Percentiles rank a stretch among this genome's conserved stretches.
phyloP scores from a whole-genome alignment of 2,113 vertebrate genomes.

The Haliaeetus leucogaster region DNA sequence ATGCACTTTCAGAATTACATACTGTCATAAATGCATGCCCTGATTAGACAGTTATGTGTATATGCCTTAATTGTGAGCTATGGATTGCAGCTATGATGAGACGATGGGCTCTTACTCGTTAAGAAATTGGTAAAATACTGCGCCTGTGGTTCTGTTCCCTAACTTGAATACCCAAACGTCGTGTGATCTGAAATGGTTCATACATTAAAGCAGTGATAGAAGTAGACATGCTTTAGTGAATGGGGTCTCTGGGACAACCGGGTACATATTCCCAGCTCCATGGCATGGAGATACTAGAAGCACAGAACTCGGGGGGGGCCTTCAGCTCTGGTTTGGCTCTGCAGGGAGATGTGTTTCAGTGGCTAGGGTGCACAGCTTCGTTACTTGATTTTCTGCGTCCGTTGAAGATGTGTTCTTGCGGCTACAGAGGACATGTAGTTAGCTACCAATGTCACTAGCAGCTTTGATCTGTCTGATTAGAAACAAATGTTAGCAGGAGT shows the following conservation, averaged over 20 bases:
- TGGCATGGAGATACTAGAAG: not conserved
- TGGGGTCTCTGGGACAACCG: not conserved
- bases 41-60: not conserved
- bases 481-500: not conserved
- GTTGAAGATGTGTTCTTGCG: rapidly evolving
- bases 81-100: not conserved
- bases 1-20: not conserved
- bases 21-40: not conserved
- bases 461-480: not conserved
- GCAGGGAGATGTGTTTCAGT: not conserved
- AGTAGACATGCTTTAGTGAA: not conserved
- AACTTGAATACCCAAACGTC: not conserved
- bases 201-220: not conserved
- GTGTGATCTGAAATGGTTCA: not conserved
- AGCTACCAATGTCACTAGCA: not conserved
- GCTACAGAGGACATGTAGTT: not conserved
- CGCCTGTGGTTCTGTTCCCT: not conserved
- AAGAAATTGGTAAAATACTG: not conserved
- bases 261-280: not conserved
- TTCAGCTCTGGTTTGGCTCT: not conserved
- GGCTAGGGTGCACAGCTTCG: not conserved
- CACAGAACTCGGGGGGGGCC: rapidly evolving
- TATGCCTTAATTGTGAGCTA: not conserved
- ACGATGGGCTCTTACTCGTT: not conserved
- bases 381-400: not conserved